phyloP scores from a whole-genome alignment of 2,113 vertebrate genomes.

The Anguilla japonica region DNA sequence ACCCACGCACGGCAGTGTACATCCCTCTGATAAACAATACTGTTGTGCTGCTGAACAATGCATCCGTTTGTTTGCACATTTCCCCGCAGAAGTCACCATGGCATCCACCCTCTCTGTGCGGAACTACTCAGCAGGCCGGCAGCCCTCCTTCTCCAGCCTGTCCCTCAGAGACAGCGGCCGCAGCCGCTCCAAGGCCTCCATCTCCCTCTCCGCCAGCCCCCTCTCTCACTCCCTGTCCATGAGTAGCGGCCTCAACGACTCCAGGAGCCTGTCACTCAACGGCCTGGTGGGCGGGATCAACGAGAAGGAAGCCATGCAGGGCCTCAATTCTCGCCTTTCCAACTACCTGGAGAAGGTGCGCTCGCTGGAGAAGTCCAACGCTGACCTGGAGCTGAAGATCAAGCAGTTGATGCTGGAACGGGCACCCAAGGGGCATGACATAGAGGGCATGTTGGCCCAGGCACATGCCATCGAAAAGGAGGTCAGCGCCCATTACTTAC shows the following conservation, averaged over 20 bases:
- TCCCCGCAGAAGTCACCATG: conserved; percentile 55
- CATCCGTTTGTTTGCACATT: background rate
- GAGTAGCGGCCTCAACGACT: conserved; percentile 66
- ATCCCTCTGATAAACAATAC: background rate
- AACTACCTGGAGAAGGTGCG: conserved; percentile 77
- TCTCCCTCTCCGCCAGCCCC: conserved; percentile 60
- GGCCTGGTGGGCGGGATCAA: conserved; percentile 66
- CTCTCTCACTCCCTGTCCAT: conserved; percentile 66
- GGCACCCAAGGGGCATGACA: conserved; percentile 74
- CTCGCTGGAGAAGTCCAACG: conserved; percentile 73
- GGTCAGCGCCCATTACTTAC: conserved; percentile 46
- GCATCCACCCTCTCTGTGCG: conserved; percentile 67
- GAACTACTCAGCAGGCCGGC: conserved; percentile 63
- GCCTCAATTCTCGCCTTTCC: conserved; percentile 83
- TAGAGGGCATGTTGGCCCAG: conserved; percentile 72
- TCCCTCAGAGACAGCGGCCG: conserved; percentile 69
- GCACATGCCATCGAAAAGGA: conserved; percentile 73
- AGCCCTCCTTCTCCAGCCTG: conserved; percentile 72
- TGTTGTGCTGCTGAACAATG: background rate
- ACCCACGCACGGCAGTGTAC: too few relatives aligned
- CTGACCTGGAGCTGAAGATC: conserved; percentile 75
- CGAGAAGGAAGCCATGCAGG: conserved; percentile 90
- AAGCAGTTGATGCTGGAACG: conserved; percentile 74
- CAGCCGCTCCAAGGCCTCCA: conserved; percentile 58
- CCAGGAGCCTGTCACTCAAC: conserved; percentile 54